Evolutionary conservation across 2,888 invertebrate species (phyloP).

Genomic region (Volucella zonaria): DNA sequence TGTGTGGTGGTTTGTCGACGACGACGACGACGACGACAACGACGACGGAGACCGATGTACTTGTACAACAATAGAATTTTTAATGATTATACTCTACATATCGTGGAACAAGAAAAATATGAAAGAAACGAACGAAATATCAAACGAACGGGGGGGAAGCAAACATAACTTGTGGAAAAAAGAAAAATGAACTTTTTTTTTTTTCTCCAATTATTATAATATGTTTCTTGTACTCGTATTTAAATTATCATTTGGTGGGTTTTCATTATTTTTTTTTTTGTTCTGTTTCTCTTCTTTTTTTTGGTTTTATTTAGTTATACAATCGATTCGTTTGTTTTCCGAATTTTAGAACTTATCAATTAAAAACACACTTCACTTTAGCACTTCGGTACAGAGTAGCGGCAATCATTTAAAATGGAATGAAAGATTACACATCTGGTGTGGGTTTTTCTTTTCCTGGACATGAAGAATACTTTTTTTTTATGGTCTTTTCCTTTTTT

Average conservation of each 20-base stretch:
- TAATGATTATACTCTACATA: slow-evolving; percentile 73
- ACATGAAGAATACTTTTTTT: slow-evolving; percentile 41
- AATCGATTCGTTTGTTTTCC: slow-evolving; percentile 61
- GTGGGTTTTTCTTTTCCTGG: slow-evolving; percentile 4
- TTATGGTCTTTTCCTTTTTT: slow-evolving; percentile 32
- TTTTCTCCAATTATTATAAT: slow-evolving; percentile 37
- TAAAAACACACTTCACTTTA: slow-evolving; percentile 40
- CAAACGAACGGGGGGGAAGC: slow-evolving; percentile 57
- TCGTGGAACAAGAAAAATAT: slow-evolving; percentile 67
- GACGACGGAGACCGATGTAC: slow-evolving; percentile 60
- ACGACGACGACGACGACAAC: slow-evolving; percentile 54
- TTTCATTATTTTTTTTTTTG: slow-evolving; percentile 35
- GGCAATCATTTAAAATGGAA: slow-evolving; percentile 56
- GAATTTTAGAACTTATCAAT: slow-evolving; percentile 20
- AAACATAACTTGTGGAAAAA: slow-evolving; percentile 39
- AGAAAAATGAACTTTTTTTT: slow-evolving; percentile 31
- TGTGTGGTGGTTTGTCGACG: slow-evolving; percentile 64
- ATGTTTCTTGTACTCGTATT: slow-evolving; percentile 61
- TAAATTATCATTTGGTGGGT: slow-evolving; percentile 31
- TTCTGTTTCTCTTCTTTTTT: slow-evolving; percentile 23
- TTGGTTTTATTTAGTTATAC: slow-evolving; percentile 64
- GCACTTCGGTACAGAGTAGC: slow-evolving; percentile 40
- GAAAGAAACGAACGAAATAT: slow-evolving; percentile 72
- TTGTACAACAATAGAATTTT: slow-evolving; percentile 73
- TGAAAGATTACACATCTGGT: slow-evolving; percentile 15